Percentiles rank a stretch among this genome's conserved stretches.
phyloP scores from a whole-genome alignment of 2,888 invertebrate species.

The Sphaerophoria rueppellii region DNA sequence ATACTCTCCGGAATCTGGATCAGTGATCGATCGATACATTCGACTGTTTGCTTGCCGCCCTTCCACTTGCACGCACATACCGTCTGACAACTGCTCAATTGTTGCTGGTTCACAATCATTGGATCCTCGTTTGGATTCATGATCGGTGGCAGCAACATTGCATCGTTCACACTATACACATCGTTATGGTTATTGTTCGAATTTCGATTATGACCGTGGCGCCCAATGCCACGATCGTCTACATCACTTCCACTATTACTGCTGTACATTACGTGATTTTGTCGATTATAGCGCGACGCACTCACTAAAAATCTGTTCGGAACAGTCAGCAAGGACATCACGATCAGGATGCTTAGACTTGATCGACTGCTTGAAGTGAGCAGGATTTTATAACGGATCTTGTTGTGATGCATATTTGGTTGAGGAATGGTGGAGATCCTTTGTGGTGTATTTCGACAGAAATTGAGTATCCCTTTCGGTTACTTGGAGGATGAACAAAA shows the following conservation, averaged over 20 bases:
- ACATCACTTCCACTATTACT: slow-evolving; percentile 55
- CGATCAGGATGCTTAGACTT: slow-evolving; percentile 44
- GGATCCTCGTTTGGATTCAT: slow-evolving; percentile 68
- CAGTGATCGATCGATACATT: slow-evolving; percentile 92
- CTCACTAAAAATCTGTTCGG: slow-evolving; percentile 52
- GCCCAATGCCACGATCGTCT: slow-evolving; percentile 57
- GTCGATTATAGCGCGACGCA: slow-evolving; percentile 75
- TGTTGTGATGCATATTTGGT: slow-evolving; percentile 72
- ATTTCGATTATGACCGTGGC: slow-evolving; percentile 59
- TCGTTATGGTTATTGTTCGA: slow-evolving; percentile 62
- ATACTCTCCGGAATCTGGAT: slow-evolving; percentile 93
- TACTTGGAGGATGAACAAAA: slow-evolving; percentile 5
- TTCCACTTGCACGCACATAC: slow-evolving; percentile 97
- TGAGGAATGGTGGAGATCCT: slow-evolving; percentile 47
- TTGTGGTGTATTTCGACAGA: background rate
- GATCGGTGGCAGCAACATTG: slow-evolving; percentile 67
- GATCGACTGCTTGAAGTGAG: slow-evolving; percentile 43
- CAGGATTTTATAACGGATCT: slow-evolving; percentile 70
- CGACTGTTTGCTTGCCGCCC: slow-evolving; percentile 95
- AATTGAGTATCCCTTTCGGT: slow-evolving; percentile 7
- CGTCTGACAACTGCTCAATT: slow-evolving; percentile 83
- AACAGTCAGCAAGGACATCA: slow-evolving; percentile 49
- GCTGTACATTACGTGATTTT: slow-evolving; percentile 75
- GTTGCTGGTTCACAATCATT: slow-evolving; percentile 76
- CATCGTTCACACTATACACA: slow-evolving; percentile 67